These are phyloP conservation scores for Sialis fuliginosa DNA, from an alignment of 2,888 invertebrate genomes.

Conservation along the genomic window DNA sequence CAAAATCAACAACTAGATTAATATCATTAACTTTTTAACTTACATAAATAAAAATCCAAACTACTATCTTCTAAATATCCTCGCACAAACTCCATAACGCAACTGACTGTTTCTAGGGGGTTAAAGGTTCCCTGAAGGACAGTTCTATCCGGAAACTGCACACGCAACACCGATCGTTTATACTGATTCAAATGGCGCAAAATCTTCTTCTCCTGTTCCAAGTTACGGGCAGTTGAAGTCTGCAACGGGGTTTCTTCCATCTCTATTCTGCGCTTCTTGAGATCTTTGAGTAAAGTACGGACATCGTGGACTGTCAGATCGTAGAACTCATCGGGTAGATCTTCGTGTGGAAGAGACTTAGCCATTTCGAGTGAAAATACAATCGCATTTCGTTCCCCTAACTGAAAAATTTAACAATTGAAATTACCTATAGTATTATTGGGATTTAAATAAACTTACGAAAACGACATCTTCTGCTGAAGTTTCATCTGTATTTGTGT, in stretches of 20 bases:
- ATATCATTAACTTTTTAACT: no score
- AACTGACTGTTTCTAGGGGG: conserved; percentile 53
- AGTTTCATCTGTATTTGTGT: neutral
- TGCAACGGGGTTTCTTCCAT: conserved; percentile 57
- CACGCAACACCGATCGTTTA: conserved; percentile 58
- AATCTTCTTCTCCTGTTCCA: conserved; percentile 36
- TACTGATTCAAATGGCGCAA: conserved; percentile 45
- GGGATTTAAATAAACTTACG: neutral
- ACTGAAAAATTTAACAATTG: conserved; percentile 28
- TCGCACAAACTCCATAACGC: conserved; percentile 56
- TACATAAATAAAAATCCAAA: conserved; percentile 62
- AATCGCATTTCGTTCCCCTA: conserved; percentile 58
- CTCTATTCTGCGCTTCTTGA: conserved; percentile 42
- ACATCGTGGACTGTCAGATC: conserved; percentile 73
- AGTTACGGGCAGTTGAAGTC: conserved; percentile 42
- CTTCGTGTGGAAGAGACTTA: conserved; percentile 45
- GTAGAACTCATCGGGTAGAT: conserved; percentile 75
- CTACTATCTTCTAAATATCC: conserved; percentile 46
- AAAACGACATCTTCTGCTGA: neutral
- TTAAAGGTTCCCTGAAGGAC: conserved; percentile 76
- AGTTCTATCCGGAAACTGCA: conserved; percentile 73
- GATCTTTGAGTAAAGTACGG: conserved; percentile 51
- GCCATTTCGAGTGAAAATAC: conserved; percentile 45
- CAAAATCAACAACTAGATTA: no score
- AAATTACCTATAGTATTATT: neutral